Conservation (phyloP, 2,797 vertebrate genomes). For the Megaceryle alcyon region DNA sequence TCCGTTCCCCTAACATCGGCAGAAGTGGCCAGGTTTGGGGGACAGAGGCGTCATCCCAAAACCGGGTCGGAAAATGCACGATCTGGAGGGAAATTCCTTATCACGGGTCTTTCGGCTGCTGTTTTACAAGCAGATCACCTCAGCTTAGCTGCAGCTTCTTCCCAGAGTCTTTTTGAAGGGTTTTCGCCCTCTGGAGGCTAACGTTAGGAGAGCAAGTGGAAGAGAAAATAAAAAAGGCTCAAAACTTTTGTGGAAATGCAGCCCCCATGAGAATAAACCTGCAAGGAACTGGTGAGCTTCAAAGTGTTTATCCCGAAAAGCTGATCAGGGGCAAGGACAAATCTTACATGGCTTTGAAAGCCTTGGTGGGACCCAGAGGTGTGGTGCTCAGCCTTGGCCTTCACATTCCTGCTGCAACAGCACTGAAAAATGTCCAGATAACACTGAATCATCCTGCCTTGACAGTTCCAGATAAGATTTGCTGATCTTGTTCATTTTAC, state of each 20-base stretch:
- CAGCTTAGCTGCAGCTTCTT: neutral
- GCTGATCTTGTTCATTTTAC: neutral
- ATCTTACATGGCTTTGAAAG: neutral
- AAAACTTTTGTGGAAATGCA: neutral
- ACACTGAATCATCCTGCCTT: neutral
- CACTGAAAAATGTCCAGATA: neutral
- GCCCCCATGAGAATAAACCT: neutral
- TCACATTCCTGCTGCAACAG: neutral
- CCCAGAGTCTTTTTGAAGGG: neutral
- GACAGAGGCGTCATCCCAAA: neutral
- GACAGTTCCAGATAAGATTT: neutral
- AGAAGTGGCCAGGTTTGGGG: neutral
- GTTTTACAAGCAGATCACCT: neutral
- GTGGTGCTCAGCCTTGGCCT: fast-evolving
- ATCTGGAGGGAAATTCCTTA: neutral
- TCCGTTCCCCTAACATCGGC: neutral
- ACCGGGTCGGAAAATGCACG: fast-evolving
- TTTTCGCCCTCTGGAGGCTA: conserved; percentile 58
- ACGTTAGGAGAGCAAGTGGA: neutral
- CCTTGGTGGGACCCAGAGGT: too few relatives aligned
- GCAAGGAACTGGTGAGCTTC: neutral
- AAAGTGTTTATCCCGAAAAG: neutral
- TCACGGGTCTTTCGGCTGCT: fast-evolving
- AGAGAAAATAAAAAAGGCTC: neutral
- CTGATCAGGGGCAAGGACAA: neutral